These are phyloP conservation scores for Cottus gobio DNA, from an alignment of 2,113 vertebrate genomes.

Conservation along the genomic window DNA sequence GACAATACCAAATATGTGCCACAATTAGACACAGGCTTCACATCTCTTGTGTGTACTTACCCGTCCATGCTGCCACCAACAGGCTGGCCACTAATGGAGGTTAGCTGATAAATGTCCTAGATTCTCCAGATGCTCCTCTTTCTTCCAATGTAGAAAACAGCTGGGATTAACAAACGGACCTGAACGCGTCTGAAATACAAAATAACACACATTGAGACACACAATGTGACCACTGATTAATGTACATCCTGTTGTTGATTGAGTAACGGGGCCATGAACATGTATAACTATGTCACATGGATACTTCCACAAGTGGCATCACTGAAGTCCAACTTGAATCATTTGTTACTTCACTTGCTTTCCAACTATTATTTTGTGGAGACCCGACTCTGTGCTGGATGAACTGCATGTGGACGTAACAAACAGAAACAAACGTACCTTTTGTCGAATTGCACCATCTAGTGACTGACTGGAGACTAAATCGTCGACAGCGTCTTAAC, in stretches of 20 bases:
- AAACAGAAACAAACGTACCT: neutral
- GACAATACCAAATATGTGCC: neutral
- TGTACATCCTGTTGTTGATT: neutral
- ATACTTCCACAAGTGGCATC: neutral
- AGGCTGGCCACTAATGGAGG: neutral
- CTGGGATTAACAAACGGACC: slow-evolving; percentile 4
- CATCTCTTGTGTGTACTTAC: slow-evolving; percentile 44
- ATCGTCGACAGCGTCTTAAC: neutral
- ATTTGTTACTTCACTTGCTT: neutral
- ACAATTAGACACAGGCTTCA: neutral
- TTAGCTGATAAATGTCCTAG: neutral
- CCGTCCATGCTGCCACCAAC: slow-evolving; percentile 52
- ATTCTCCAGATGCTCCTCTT: slow-evolving; percentile 23
- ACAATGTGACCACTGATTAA: neutral
- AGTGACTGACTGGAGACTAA: slow-evolving; percentile 24
- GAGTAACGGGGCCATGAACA: neutral
- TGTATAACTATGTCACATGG: neutral
- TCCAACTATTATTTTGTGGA: neutral
- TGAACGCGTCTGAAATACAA: neutral
- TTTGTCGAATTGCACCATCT: slow-evolving; percentile 53
- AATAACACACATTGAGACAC: neutral
- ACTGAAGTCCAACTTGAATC: neutral
- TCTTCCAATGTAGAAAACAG: slow-evolving; percentile 9
- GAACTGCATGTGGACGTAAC: neutral
- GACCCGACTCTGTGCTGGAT: neutral